Percentiles rank a stretch among this genome's conserved stretches.
Evolutionary conservation across 2,797 vertebrate species (phyloP).

Genomic region (Antennarius maculatus): DNA sequence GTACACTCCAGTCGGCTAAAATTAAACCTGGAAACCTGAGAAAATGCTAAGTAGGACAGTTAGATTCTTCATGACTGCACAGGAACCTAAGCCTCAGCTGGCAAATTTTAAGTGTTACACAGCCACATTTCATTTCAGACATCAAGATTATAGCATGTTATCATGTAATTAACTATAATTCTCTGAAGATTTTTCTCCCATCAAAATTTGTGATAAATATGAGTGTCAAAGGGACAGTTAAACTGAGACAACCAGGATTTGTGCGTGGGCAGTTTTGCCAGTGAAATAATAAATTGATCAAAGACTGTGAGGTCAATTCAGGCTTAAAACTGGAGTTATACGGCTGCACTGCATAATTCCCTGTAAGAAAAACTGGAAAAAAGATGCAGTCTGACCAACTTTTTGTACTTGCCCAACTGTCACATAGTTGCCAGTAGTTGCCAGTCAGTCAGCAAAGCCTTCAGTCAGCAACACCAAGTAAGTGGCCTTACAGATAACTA

Average conservation of each 20-base stretch:
- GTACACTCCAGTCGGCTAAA: slow-evolving; percentile 11
- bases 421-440: no score
- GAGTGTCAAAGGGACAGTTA: slow-evolving; percentile 1
- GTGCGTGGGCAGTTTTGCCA: slow-evolving; percentile 6
- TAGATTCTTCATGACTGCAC: slow-evolving; percentile 34
- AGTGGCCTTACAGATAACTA: no score
- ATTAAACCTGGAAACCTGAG: slow-evolving; percentile 37
- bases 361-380: slow-evolving; percentile 2
- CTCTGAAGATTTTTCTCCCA: slow-evolving; percentile 3
- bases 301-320: slow-evolving; percentile 3
- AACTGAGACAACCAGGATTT: slow-evolving; percentile 9
- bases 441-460: no score
- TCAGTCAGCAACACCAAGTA: no score
- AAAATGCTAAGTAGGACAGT: slow-evolving; percentile 46
- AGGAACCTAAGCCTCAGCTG: slow-evolving; percentile 23
- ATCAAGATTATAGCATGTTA: slow-evolving; percentile 8
- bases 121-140: slow-evolving; percentile 30
- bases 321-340: slow-evolving; percentile 2
- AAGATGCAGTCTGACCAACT: neutral
- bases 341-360: slow-evolving; percentile 11
- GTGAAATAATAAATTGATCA: slow-evolving; percentile 21
- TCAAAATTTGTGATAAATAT: slow-evolving; percentile 3
- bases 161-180: slow-evolving; percentile 1
- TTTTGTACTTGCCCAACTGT: no score
- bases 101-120: slow-evolving; percentile 12